Evolutionary conservation across 2,888 invertebrate genomes (phyloP), one percentile per base, ranked within the genome.

Genomic region (Acleris cristana): DNA sequence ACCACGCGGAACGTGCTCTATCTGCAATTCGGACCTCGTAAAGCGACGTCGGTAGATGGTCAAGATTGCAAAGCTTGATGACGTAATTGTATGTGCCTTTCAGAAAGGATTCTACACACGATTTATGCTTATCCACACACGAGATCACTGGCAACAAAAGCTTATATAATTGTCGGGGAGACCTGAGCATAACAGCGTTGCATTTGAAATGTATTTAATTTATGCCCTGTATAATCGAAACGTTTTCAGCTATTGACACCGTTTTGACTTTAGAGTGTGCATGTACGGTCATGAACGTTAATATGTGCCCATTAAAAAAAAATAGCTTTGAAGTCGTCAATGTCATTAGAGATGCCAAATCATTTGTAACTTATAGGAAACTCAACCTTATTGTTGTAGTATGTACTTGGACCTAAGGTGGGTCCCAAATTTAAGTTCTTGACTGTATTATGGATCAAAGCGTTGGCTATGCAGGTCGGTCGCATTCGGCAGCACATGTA

Each of bases 1-100:
- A 54, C 69, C 71, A 60, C 72, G 70, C 75, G 74, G 79, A 80
- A 82, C 90, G 89, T 90, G 90, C 86, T 80, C 79, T 88, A 90
- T 90, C 88, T 79, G 74, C 74, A 73, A 81, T 81, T 81, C 82
- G 73, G 73, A 74, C 76, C 68, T 72, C 68, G 69, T 70, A 66
- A 62, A 64, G 40, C 62, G 61, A 56, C 52, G 53, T 51, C 51
- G 51, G 51, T 57, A 58, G 67, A 63, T 67, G 62, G 49, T 49
- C 30, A 63, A 67, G 67, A 67, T 67, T 67, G 67, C 62, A 63
- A 40, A 53, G 53, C 56, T 49, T 26, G 53, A 58, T 67, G 67
- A 63, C 63, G 67, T 54, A 67, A 67, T 60, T 66, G 18, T 57
- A 53, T 63, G 67, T 63, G 58, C 58, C 58, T 18, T 8, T 21